Conservation (phyloP, 2,113 vertebrate species). For the Heteronetta atricapilla region DNA sequence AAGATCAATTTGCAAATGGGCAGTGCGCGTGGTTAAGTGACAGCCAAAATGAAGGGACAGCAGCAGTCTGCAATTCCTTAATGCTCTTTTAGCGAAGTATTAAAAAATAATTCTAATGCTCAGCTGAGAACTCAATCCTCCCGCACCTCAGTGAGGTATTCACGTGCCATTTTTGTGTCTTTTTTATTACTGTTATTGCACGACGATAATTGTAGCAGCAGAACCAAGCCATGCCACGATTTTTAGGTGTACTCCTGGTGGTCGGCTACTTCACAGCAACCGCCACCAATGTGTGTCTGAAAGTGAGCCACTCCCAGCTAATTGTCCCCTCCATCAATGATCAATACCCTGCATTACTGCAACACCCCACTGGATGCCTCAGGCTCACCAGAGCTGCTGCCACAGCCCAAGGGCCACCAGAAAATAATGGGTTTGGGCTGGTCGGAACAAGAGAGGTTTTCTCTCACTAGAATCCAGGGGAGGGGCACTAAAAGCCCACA, state of each 20-base stretch:
- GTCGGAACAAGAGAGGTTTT: background rate
- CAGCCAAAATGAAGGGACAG: background rate
- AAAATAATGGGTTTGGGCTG: background rate
- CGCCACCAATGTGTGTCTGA: background rate
- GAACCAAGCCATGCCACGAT: background rate
- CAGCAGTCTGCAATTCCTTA: background rate
- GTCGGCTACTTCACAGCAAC: background rate
- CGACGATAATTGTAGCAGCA: background rate
- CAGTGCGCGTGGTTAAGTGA: background rate
- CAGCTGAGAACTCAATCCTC: background rate
- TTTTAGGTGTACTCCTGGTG: background rate
- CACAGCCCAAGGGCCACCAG: background rate
- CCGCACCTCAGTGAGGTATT: background rate
- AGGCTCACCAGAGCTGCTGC: background rate
- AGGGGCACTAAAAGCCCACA: background rate
- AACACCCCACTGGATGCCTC: background rate
- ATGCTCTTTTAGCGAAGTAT: background rate
- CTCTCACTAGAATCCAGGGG: accelerated
- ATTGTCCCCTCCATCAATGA: background rate
- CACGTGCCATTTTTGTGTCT: background rate
- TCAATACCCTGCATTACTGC: background rate
- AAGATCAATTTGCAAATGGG: background rate
- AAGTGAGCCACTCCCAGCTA: background rate
- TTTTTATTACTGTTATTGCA: background rate
- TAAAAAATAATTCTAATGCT: background rate